phyloP scores from a whole-genome alignment of 2,888 invertebrate genomes.

The Acheta domesticus region DNA sequence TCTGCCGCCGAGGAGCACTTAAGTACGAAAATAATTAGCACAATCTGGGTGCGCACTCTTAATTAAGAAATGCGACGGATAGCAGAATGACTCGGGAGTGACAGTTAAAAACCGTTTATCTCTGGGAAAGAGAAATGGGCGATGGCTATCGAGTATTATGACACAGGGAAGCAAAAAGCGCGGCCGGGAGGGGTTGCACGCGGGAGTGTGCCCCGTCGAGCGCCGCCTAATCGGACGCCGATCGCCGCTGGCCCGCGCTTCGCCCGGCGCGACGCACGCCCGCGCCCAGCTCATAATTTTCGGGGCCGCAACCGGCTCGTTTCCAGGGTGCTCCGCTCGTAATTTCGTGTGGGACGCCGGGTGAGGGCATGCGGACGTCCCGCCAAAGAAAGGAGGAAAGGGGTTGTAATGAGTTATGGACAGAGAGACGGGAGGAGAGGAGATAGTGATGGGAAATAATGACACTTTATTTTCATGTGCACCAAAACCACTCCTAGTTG shows the following conservation, averaged over 20 bases:
- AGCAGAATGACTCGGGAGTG: neutral
- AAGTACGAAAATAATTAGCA: neutral
- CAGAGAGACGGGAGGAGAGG: too few species aligned
- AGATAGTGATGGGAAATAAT: too few species aligned
- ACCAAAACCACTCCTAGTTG: too few species aligned
- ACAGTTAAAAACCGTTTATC: slow-evolving; percentile 5
- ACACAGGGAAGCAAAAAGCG: neutral
- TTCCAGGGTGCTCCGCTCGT: neutral
- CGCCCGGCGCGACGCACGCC: neutral
- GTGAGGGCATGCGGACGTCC: neutral
- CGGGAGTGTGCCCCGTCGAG: neutral
- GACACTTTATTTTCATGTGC: too few species aligned
- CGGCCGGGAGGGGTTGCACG: neutral
- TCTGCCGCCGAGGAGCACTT: neutral
- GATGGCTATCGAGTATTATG: slow-evolving; percentile 8
- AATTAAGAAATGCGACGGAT: slow-evolving; percentile 18
- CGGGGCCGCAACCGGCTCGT: neutral
- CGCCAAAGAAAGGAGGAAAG: too few species aligned
- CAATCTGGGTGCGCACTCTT: neutral
- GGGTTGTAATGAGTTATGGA: too few species aligned
- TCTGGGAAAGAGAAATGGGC: neutral
- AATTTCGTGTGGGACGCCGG: neutral
- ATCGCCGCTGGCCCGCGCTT: neutral
- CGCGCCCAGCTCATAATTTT: neutral
- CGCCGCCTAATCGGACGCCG: neutral